Evolutionary conservation across 1,140 invertebrate species (phyloP).

Genomic region (Dreissena rostriformis): DNA sequence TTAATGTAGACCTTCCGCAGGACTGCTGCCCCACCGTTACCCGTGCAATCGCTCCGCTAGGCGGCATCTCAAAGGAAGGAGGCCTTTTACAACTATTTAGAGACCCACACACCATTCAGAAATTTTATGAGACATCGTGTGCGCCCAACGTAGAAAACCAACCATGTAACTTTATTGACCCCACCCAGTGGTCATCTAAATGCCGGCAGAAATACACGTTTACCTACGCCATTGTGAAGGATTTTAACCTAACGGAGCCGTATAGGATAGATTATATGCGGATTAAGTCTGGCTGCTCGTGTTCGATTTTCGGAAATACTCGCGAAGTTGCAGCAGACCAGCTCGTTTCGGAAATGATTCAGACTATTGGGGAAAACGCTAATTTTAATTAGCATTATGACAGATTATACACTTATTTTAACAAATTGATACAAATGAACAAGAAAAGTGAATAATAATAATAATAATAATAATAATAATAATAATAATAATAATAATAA

Average conservation of each 20-base stretch:
- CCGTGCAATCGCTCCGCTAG: slow-evolving; percentile 89
- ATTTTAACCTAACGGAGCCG: slow-evolving; percentile 80
- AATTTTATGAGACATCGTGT: slow-evolving; percentile 92
- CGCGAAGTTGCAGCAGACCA: no score
- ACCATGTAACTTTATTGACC: slow-evolving; percentile 90
- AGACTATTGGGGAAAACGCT: no score
- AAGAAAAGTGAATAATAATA: not conserved
- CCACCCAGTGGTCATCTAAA: slow-evolving; percentile 86
- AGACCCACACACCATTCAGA: slow-evolving; percentile 83
- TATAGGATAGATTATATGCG: slow-evolving; percentile 92
- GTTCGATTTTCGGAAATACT: slow-evolving; percentile 72
- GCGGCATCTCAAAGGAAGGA: slow-evolving; percentile 88
- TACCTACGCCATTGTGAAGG: slow-evolving; percentile 89
- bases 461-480: not conserved
- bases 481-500: not conserved
- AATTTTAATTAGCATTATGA: no score
- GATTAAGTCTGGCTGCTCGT: slow-evolving; percentile 91
- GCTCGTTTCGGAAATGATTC: no score
- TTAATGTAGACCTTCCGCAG: not conserved
- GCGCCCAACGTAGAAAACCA: slow-evolving; percentile 86
- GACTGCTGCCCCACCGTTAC: slow-evolving; percentile 90
- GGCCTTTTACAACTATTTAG: slow-evolving; percentile 90
- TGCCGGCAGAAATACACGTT: slow-evolving; percentile 93
- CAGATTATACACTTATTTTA: not conserved
- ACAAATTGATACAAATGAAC: not conserved